Conservation (phyloP, 2,888 invertebrate genomes). For the Cephus rjabovi region DNA sequence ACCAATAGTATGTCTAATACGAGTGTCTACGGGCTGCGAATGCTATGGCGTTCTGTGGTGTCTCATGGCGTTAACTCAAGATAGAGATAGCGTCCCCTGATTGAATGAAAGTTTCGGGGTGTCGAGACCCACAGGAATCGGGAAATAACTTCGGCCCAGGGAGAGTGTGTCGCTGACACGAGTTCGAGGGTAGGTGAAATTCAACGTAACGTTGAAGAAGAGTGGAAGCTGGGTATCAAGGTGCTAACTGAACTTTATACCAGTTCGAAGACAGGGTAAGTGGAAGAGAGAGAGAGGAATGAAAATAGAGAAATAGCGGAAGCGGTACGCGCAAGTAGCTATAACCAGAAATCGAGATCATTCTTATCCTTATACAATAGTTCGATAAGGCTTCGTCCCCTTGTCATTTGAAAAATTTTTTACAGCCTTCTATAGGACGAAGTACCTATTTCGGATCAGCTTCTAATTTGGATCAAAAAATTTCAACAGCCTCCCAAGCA, state of each 20-base stretch:
- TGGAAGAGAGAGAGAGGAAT: too few species aligned
- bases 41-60: background rate
- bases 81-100: constrained; percentile 10
- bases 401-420: background rate
- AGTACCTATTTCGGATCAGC: too few species aligned
- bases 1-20: background rate
- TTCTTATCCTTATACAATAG: background rate
- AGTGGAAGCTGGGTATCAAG: background rate
- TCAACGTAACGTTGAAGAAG: background rate
- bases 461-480: too few species aligned
- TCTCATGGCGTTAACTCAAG: background rate
- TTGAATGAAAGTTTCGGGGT: constrained; percentile 30
- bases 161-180: background rate
- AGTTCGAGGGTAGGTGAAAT: background rate
- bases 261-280: background rate
- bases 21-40: background rate
- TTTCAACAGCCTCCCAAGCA: too few species aligned
- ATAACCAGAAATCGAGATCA: background rate
- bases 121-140: constrained; percentile 14
- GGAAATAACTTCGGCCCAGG: background rate
- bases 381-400: background rate
- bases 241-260: background rate
- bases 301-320: background rate
- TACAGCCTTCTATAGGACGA: background rate
- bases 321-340: background rate